phyloP scores from a whole-genome alignment of 2,888 invertebrate genomes.

The Sinelater perroti region DNA sequence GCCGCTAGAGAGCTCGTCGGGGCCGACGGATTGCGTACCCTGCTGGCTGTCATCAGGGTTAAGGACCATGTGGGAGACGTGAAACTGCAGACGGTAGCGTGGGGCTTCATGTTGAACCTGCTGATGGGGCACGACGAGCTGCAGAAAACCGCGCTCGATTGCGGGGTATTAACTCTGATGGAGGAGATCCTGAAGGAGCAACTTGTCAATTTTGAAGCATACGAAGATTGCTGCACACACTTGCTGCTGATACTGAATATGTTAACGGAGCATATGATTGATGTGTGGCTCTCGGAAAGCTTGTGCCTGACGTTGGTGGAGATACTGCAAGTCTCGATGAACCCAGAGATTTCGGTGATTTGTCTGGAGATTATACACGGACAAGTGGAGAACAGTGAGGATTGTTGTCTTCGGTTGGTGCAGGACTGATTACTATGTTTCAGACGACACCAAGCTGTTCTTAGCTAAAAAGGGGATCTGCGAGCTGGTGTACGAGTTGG shows the following conservation, averaged over 20 bases:
- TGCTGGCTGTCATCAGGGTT: conserved; percentile 49
- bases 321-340: conserved; percentile 71
- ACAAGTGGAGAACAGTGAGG: conserved; percentile 78
- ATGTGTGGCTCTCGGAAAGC: conserved; percentile 55
- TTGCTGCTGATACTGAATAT: conserved; percentile 69
- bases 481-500: conserved; percentile 75
- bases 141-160: conserved; percentile 68
- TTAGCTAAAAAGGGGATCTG: conserved; percentile 81
- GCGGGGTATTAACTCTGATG: conserved; percentile 64
- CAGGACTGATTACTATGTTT: conserved; percentile 9
- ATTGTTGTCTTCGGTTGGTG: conserved; percentile 1
- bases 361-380: conserved; percentile 80
- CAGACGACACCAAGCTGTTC: conserved; percentile 80
- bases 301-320: conserved; percentile 64
- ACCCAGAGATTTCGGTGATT: conserved; percentile 77
- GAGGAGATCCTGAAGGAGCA: conserved; percentile 64
- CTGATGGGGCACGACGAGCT: conserved; percentile 76
- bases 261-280: conserved; percentile 70
- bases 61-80: conserved; percentile 44
- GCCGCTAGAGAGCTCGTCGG: conserved; percentile 66
- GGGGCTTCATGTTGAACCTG: conserved; percentile 83
- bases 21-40: conserved; percentile 50
- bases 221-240: conserved; percentile 67
- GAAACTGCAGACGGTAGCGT: conserved; percentile 65
- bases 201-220: conserved; percentile 63